Base-by-base conservation (phyloP, 2,113 vertebrate species). In the Xyliphius kryptos region DNA sequence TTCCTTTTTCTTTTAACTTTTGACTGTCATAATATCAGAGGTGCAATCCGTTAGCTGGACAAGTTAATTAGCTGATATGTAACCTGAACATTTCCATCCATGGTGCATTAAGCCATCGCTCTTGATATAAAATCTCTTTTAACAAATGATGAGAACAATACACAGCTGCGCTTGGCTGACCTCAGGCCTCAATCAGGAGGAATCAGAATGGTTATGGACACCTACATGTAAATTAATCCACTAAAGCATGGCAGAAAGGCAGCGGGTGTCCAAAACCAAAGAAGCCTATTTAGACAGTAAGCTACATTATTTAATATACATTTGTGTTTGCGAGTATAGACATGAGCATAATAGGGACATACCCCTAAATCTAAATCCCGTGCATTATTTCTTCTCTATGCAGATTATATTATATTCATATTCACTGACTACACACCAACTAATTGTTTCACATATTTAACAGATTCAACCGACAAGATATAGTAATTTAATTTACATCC, bases 241-340 rank as follows among this genome's bases (percentile, higher is more conserved):
- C 58, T 51, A 56, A 37, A 51, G 51, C 65, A 72, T 67, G 75
- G 72, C 70, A 74, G 67, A 74, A 56, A 78, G 50, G 76, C 76
- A 67, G 78, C 72, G 66, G 81, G 67, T 75, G 79, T 78, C 80
- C 77, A 81, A 75, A 59, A 59, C 68, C 41, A 60, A 56, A 82
- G 77, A 32, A 32, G 26, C 78, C 78, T 71, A 74, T 79, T 78
- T 72, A 76, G 74, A 86, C 85, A 83, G 74, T 79, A 74, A 53
- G 63, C 76, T 81, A 67, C 80, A 85, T 85, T 77, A 86, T 80
- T 85, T 54, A 84, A 79, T 69, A 71, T 69, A 63, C 72, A 32
- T 6, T 6, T 32, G 26, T 32, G 26, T 32, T 3, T 2, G 26
- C 2, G 26, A 5, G 26, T 32, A 6, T 2, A 50, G 48, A 41